A percentile compares a stretch with the other conserved stretches of the same genome.
Evolutionary conservation across 2,888 invertebrate species (phyloP).

Genomic region (Polyommatus iphigenia): DNA sequence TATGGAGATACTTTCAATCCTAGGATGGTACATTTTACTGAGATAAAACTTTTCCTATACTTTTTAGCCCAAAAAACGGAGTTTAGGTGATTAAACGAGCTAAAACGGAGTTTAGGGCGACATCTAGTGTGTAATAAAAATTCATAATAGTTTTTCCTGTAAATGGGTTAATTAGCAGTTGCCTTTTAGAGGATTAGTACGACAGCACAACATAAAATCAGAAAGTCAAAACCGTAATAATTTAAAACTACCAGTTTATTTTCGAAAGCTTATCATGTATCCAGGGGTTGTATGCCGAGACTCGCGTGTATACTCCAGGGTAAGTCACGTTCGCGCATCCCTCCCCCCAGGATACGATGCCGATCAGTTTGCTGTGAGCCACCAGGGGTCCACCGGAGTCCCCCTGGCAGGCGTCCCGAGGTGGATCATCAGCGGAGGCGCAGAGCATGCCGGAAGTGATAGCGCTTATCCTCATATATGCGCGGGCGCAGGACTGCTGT

Average conservation of each 20-base stretch:
- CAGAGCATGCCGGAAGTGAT: conserved; percentile 70
- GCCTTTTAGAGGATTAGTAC: no score
- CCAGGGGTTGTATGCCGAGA: conserved; percentile 65
- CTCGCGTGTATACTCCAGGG: conserved; percentile 80
- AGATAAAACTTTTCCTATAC: no score
- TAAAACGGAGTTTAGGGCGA: no score
- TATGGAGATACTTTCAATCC: no score
- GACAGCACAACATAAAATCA: background rate
- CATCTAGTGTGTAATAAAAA: no score
- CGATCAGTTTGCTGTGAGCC: conserved; percentile 65
- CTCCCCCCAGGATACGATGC: conserved; percentile 81
- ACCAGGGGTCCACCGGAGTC: conserved; percentile 82
- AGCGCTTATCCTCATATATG: conserved; percentile 58
- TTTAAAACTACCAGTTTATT: conserved; percentile 11
- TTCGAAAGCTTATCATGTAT: conserved; percentile 45
- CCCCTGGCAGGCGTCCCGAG: conserved; percentile 75
- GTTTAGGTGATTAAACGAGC: no score
- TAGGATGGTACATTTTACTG: no score
- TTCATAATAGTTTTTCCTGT: no score
- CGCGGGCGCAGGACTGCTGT: conserved; percentile 57
- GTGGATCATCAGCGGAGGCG: conserved; percentile 56
- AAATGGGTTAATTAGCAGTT: no score
- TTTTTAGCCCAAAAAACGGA: no score
- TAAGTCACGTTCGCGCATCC: conserved; percentile 74
- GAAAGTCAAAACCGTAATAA: background rate